Evolutionary conservation across 2,113 vertebrate genomes (phyloP), one percentile per base, ranked within the genome.

Genomic region (Tupaia chinensis): DNA sequence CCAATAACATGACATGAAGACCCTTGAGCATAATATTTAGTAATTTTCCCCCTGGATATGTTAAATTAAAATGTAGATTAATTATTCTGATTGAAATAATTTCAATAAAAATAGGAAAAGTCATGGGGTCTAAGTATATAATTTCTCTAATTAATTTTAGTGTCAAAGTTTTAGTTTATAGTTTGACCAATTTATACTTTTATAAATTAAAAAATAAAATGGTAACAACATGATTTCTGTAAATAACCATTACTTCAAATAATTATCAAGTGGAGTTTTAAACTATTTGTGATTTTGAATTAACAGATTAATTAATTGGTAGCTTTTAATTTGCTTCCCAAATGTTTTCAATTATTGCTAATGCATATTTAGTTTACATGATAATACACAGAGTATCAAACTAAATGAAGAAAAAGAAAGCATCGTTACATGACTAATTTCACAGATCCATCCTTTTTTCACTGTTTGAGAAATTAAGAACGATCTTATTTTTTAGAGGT

Each of bases 401-500:
- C 23, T 74, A 93, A 93, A 95, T 80, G 9, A 54, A 89, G 23
- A 73, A 90, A 73, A 93, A 63, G 25, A 86, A 25, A 81, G 20
- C 65, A 76, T 82, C 87, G 8, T 32, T 90, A 79, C 22, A 68
- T 80, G 63, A 76, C 22, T 63, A 82, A 79, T 56, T 77, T 78
- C 53, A 69, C 19, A n/a, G 61, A 87, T 72, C 22, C n/a, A 58
- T 89, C 29, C 4, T 54, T 13, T 25, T 89, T 82, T 77, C 9
- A 87, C 9, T 68, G 34, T 83, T 87, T 90, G 20, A 93, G 54
- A 90, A n/a, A 93, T 85, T 74, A 74, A 74, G 61, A 69, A 70
- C 9, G 73, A 65, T 95, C 94, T 92, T 79, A 44, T 65, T 95
- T 95, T 94, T 92, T 73, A 86, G 4, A 74, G 73, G n/a, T 73